Evolutionary conservation across 2,113 vertebrate genomes (phyloP), one percentile per base, ranked within the genome.

Genomic region (Malurus elegans): DNA sequence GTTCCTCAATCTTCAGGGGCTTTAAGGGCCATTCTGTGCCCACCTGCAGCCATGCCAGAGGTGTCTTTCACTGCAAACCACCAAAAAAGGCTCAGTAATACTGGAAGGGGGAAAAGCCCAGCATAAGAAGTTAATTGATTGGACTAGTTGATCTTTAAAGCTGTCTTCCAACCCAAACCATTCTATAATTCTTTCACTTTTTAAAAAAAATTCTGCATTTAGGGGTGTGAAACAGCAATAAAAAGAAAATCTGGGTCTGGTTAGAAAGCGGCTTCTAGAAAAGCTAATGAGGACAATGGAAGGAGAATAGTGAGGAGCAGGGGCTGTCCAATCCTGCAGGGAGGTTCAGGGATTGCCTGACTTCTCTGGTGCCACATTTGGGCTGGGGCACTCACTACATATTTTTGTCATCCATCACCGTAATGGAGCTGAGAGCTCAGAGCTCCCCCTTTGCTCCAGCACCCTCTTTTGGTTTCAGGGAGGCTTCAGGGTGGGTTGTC

Each of bases 311-410:
- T 57, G 18, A 31, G 31, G 36, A 38, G 11, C 13, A 10, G 51
- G 25, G 25, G 17, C 38, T 66, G 18, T 72, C 18, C n/a, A 47
- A 0, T 23, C 26, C 58, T 54, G 8, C 0, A 0, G 24, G 44
- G n/a, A 70, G 25, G 2, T n/a, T 56, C 50, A 34, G 42, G 50
- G 36, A 11, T 36, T 58, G 44, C 34, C 45, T 36, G 29, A 26
- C 12, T 19, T 71, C 38, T 31, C 31, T 48, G 34, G 7, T 81
- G 19, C 45, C 3, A 2, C 2, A 0, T 45, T 32, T 54, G n/a
- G 18, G 20, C 42, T 1, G 0, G 13, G 8, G 34, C 40, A 38
- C 10, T 54, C 4, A 1, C 29, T 5, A 4, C 18, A 25, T 0
- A 1, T 10, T 21, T 82, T 69, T 47, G 19, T 75, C 18, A 31